phyloP scores from a whole-genome alignment of 2,888 invertebrate species.

The Branchellion lobata region DNA sequence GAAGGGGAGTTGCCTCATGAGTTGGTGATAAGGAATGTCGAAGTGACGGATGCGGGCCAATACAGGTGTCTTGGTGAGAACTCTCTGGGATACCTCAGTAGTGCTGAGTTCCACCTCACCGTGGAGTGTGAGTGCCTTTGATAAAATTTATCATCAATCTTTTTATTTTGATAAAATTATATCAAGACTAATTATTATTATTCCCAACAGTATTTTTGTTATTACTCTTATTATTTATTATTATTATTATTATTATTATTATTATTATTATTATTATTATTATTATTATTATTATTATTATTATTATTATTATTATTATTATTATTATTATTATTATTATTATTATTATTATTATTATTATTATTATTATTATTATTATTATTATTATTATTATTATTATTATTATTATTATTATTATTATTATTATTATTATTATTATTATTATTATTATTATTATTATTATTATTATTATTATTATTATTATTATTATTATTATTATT shows the following conservation, averaged over 20 bases:
- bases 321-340: too few relatives aligned
- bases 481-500: too few relatives aligned
- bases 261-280: background rate
- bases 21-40: constrained; percentile 37
- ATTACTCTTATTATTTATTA: background rate
- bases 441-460: too few relatives aligned
- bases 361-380: too few relatives aligned
- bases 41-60: constrained; percentile 32
- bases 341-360: too few relatives aligned
- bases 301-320: too few relatives aligned
- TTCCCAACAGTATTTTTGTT: background rate
- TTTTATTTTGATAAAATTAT: too few relatives aligned
- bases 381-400: too few relatives aligned
- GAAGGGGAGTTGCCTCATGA: constrained; percentile 37
- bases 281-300: background rate
- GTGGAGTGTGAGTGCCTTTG: constrained; percentile 44
- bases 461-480: too few relatives aligned
- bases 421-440: too few relatives aligned
- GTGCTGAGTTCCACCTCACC: constrained; percentile 9
- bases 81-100: background rate
- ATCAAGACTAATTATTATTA: background rate
- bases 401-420: too few relatives aligned
- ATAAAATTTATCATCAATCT: too few relatives aligned
- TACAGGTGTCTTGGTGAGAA: constrained; percentile 43
- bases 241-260: background rate